phyloP scores from a whole-genome alignment of 2,888 invertebrate genomes.

The Metopia argyrocephala region DNA sequence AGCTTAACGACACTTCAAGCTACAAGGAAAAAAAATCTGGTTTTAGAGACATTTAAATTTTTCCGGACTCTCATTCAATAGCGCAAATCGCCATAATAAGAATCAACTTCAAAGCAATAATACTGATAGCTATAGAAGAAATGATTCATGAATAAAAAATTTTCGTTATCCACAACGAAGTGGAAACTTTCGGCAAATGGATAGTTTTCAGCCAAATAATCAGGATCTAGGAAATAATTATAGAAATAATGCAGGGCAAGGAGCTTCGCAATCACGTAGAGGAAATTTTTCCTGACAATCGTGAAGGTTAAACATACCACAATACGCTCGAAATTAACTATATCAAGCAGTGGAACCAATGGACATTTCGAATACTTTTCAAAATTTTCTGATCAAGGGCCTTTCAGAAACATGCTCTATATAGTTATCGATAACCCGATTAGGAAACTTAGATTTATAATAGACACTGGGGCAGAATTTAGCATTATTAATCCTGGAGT shows the following conservation, averaged over 20 bases:
- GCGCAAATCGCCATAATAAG: background rate
- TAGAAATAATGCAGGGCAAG: too few relatives aligned
- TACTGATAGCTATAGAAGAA: background rate
- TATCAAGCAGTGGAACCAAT: background rate
- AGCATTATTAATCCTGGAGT: background rate
- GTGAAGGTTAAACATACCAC: background rate
- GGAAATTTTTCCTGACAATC: background rate
- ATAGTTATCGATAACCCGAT: too few relatives aligned
- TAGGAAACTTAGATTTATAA: conserved; percentile 13
- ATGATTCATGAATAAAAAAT: background rate
- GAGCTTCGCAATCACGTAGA: too few relatives aligned
- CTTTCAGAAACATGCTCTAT: conserved; percentile 22
- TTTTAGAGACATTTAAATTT: background rate
- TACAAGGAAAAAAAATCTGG: background rate
- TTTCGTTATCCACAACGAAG: conserved; percentile 19
- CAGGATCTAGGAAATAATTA: too few relatives aligned
- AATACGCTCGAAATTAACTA: background rate
- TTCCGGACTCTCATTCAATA: background rate
- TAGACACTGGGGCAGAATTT: conserved; percentile 5
- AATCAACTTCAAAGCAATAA: background rate
- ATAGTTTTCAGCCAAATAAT: conserved; percentile 12
- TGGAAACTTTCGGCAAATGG: background rate
- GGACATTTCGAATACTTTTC: conserved; percentile 20
- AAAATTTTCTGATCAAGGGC: conserved; percentile 13
- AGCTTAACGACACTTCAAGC: background rate